Evolutionary conservation across 2,888 invertebrate genomes (phyloP), one percentile per base, ranked within the genome.

Genomic region (Archips crataeganus): DNA sequence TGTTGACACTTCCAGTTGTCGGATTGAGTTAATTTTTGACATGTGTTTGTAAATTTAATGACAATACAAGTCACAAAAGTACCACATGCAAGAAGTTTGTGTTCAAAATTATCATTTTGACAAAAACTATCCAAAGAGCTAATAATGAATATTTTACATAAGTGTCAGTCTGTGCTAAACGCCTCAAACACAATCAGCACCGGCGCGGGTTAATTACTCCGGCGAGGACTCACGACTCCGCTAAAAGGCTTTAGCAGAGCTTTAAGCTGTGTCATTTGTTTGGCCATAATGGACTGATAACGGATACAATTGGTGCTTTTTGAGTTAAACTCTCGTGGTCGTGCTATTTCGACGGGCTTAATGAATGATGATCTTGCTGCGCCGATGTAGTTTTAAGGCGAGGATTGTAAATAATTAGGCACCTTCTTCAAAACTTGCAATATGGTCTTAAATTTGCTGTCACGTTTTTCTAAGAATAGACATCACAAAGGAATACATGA

Each of bases 211-310:
- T 94, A 93, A 94, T 94, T 94, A 93, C 91, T 86, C 75, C 82
- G 77, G 79, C 88, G 88, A 87, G 85, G 87, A 87, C 90, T 93
- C 94, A 94, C 94, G 94, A 93, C 89, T 92, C 87, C 80, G 86
- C 90, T 93, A 91, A 93, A 94, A 93, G 90, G 91, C 89, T 92
- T 57, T 57, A 57, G 57, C 57, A 57, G 57, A 2, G 51, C 57
- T 57, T 92, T 90, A 92, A 92, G 88, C 88, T 85, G 87, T 84
- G 87, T 90, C 92, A 92, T 93, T 93, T 91, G 89, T 91, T 91
- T 85, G 85, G 78, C 86, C 87, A 90, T 94, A 93, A 93, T 93
- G 93, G 93, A 90, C 89, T 89, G 93, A 93, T 93, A 92, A 91
- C 87, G 82, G 85, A 89, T 85, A 89, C 87, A 85, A 88, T 88